Evolutionary conservation across 2,888 invertebrate species (phyloP).

Genomic region (Drosophila incognita): DNA sequence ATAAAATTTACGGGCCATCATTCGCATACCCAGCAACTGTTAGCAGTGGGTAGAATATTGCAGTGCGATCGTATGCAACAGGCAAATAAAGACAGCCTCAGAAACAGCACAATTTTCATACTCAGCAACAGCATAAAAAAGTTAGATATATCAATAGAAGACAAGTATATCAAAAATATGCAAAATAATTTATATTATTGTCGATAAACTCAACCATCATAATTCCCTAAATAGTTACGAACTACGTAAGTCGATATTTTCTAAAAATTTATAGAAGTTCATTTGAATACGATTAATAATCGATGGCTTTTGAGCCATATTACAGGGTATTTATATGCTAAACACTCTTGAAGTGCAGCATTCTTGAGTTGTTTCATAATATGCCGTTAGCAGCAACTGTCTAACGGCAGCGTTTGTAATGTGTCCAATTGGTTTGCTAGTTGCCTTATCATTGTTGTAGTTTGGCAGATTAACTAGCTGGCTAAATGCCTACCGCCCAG

Average conservation of each 20-base stretch:
- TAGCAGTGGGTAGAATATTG: not conserved
- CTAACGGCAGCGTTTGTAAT: constrained; percentile 76
- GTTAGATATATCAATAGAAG: no score
- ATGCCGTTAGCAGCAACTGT: constrained; percentile 58
- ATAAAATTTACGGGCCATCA: constrained; percentile 59
- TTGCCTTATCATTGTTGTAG: constrained; percentile 55
- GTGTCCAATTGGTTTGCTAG: constrained; percentile 60
- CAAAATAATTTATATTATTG: not conserved
- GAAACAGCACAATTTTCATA: no score
- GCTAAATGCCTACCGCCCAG: constrained; percentile 23
- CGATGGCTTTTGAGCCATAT: not conserved
- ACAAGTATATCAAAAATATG: no score
- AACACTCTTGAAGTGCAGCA: not conserved
- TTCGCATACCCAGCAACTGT: constrained; percentile 14
- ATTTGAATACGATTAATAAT: not conserved
- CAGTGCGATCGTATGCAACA: not conserved
- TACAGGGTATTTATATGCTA: not conserved
- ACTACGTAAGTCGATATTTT: not conserved
- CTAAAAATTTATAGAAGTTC: not conserved
- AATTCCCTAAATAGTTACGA: not conserved
- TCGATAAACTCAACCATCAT: not conserved
- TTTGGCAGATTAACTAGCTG: constrained; percentile 40
- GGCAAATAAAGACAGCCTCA: not conserved
- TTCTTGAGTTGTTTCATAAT: constrained; percentile 41
- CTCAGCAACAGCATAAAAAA: no score